These are phyloP conservation scores for Paraescarpia echinospica DNA, from an alignment of 1,140 invertebrate species.

Conservation along the genomic window DNA sequence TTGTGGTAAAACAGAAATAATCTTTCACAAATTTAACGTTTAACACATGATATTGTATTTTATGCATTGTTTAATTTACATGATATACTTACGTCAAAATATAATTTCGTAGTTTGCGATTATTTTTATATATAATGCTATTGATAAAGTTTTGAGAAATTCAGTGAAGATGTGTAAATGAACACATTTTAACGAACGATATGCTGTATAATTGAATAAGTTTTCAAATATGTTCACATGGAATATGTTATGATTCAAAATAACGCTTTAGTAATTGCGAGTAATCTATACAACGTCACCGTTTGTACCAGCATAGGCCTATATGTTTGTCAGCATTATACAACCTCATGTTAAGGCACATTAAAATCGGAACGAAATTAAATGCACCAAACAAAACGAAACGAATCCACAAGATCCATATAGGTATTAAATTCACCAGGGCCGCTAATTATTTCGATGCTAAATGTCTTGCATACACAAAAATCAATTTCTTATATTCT, in stretches of 20 bases:
- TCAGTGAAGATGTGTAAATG: neutral
- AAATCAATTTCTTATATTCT: neutral
- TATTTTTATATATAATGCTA: neutral
- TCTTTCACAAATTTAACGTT: neutral
- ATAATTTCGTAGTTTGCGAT: neutral
- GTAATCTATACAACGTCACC: neutral
- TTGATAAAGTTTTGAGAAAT: neutral
- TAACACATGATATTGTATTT: too few species aligned
- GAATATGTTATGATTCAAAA: neutral
- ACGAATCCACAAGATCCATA: neutral
- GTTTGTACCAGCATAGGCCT: neutral
- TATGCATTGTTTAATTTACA: too few species aligned
- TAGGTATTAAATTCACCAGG: neutral
- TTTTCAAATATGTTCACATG: too few species aligned
- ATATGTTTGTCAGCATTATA: neutral
- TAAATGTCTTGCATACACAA: neutral
- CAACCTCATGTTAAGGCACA: neutral
- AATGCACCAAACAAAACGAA: neutral
- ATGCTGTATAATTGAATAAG: too few species aligned
- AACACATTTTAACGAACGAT: neutral
- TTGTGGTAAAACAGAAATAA: neutral
- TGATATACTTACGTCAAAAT: too few species aligned
- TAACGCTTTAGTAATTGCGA: neutral
- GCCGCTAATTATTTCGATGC: neutral
- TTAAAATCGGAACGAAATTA: neutral